Base-by-base conservation (phyloP, 2,113 vertebrate species). In the Cebus imitator region DNA sequence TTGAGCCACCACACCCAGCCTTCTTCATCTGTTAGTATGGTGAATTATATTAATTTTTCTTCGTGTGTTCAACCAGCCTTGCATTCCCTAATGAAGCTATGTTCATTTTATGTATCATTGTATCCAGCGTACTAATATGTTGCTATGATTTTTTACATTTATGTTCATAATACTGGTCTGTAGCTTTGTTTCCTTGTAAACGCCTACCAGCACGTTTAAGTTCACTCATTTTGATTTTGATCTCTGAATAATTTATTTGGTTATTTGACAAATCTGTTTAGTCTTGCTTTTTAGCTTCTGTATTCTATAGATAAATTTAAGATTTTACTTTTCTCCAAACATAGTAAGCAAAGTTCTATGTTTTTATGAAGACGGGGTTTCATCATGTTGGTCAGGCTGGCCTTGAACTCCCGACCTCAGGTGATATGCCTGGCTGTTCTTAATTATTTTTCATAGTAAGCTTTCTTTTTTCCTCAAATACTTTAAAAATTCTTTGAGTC, bases 401-500 rank as follows among this genome's bases (percentile, higher is more conserved):
- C 3, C 37, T 40, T 40, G 37, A 40, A 40, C 37, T 40, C 37
- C 37, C 37, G 2, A 40, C 37, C 37, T 40, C 37, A 40, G 37
- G 37, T 40, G 37, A 40, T 40, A 40, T 40, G 37, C 37, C 37
- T 3, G 37, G 37, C 37, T 2, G 37, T 40, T 40, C 37, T 78
- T 90, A 82, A 68, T 92, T n/a, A 58, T 48, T 90, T 89, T 93
- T n/a, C 58, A 87, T 43, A 89, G 13, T 20, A 76, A 30, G 35
- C 72, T 70, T 89, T 3, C 18, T 82, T 87, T 93, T 70, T 75
- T 79, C 40, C 72, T 95, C 40, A 88, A 27, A 32, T 88, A 78
- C 27, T 96, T 80, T 88, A 94, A 43, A 68, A 91, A 78, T 72
- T 84, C 27, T 52, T 94, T 85, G n/a, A 81, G 17, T 13, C 20